phyloP scores from a whole-genome alignment of 2,113 vertebrate species.

The Rhinogobius similis region DNA sequence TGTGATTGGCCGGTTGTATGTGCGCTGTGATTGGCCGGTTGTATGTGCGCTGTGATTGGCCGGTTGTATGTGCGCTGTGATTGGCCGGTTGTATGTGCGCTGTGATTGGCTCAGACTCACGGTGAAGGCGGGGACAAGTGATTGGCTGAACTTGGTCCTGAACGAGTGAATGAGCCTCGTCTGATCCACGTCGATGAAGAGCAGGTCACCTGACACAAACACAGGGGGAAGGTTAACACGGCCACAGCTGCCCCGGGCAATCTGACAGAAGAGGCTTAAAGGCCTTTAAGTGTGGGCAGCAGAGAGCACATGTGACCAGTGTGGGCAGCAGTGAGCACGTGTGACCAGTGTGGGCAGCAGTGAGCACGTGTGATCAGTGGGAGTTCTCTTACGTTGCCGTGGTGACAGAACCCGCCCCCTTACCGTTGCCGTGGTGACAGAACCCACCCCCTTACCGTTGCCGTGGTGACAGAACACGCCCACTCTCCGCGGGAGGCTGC shows the following conservation, averaged over 20 bases:
- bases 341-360: too few species aligned
- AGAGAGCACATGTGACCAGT: too few species aligned
- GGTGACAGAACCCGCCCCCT: neutral
- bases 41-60: neutral
- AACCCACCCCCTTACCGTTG: conserved; percentile 74
- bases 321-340: too few species aligned
- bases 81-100: neutral
- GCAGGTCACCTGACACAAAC: conserved; percentile 83
- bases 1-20: too few species aligned
- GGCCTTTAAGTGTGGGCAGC: too few species aligned
- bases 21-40: too few species aligned
- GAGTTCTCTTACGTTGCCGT: neutral
- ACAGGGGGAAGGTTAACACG: too few species aligned
- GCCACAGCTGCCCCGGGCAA: neutral
- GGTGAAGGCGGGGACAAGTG: conserved; percentile 90
- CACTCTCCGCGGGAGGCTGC: conserved; percentile 80
- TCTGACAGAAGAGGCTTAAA: too few species aligned
- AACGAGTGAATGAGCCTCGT: conserved; percentile 88
- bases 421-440: neutral
- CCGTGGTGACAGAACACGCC: conserved; percentile 92
- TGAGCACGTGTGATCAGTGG: too few species aligned
- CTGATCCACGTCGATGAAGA: conserved; percentile 87
- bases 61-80: neutral
- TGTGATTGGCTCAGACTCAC: conserved; percentile 72
- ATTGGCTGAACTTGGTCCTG: conserved; percentile 89